These are phyloP conservation scores for Drosophila albomicans DNA, from an alignment of 1,140 invertebrate genomes.

Conservation along the genomic window DNA sequence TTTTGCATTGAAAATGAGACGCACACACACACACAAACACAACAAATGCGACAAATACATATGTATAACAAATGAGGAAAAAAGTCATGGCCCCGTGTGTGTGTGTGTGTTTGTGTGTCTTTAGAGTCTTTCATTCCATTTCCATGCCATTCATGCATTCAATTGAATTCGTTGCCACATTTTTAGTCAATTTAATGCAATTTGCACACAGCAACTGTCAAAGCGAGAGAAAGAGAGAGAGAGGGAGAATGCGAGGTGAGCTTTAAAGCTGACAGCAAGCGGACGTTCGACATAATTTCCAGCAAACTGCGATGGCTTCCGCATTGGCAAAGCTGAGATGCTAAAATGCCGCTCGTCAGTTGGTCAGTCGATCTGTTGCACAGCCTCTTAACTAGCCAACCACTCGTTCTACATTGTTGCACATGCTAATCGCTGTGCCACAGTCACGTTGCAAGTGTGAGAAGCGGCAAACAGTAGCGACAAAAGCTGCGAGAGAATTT, in stretches of 20 bases:
- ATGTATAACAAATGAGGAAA: slow-evolving; percentile 15
- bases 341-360: not conserved
- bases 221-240: not conserved
- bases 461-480: too few species aligned
- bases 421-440: too few species aligned
- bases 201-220: slow-evolving; percentile 53
- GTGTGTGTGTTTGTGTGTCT: not conserved
- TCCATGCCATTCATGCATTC: slow-evolving; percentile 74
- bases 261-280: slow-evolving; percentile 26
- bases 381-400: slow-evolving; percentile 21
- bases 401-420: not conserved
- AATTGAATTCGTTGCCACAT: slow-evolving; percentile 63
- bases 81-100: not conserved
- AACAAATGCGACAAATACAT: not conserved
- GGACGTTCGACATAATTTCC: slow-evolving; percentile 36
- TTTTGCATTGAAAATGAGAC: slow-evolving; percentile 63
- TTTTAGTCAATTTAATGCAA: slow-evolving; percentile 71
- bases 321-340: slow-evolving; percentile 24
- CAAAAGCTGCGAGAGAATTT: too few species aligned
- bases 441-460: too few species aligned
- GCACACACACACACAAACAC: slow-evolving; percentile 19
- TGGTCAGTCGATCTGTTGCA: slow-evolving; percentile 42
- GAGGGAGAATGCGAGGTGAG: not conserved
- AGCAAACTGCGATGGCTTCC: slow-evolving; percentile 22
- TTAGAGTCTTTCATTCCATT: slow-evolving; percentile 38